A percentile compares a stretch with the other conserved stretches of the same genome.
phyloP scores from a whole-genome alignment of 23 tunicate species.

The Trididemnum nubilum region DNA sequence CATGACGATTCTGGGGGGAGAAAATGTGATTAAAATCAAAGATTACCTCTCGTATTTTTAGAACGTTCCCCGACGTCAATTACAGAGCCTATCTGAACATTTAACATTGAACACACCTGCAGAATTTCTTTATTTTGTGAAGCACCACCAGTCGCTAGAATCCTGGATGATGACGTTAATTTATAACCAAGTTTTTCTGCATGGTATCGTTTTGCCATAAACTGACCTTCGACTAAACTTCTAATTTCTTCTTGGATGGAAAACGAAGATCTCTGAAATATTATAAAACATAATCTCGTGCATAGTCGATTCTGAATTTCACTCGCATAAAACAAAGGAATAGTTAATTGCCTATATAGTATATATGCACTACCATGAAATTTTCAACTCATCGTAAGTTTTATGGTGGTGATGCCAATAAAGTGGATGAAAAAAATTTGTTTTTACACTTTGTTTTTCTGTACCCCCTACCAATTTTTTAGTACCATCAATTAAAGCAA shows the following conservation, averaged over 20 bases:
- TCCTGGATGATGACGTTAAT: slow-evolving; percentile 37
- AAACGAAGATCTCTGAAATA: slow-evolving; percentile 51
- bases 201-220: slow-evolving; percentile 83
- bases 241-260: slow-evolving; percentile 56
- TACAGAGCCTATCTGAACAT: too few species aligned
- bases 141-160: slow-evolving; percentile 95
- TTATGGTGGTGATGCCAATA: too few species aligned
- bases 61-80: too few species aligned
- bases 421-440: too few species aligned
- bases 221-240: slow-evolving; percentile 78
- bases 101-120: too few species aligned
- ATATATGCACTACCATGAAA: background rate
- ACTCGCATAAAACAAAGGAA: background rate
- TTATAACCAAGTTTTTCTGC: slow-evolving; percentile 78
- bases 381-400: too few species aligned
- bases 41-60: too few species aligned
- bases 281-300: background rate
- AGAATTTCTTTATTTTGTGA: slow-evolving; percentile 66
- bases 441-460: too few species aligned
- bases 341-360: background rate
- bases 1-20: too few species aligned
- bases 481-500: too few species aligned
- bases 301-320: background rate
- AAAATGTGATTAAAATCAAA: too few species aligned
- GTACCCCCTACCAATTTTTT: too few species aligned